Conservation (phyloP, 2,888 invertebrate genomes). For the Apotomis betuletana region DNA sequence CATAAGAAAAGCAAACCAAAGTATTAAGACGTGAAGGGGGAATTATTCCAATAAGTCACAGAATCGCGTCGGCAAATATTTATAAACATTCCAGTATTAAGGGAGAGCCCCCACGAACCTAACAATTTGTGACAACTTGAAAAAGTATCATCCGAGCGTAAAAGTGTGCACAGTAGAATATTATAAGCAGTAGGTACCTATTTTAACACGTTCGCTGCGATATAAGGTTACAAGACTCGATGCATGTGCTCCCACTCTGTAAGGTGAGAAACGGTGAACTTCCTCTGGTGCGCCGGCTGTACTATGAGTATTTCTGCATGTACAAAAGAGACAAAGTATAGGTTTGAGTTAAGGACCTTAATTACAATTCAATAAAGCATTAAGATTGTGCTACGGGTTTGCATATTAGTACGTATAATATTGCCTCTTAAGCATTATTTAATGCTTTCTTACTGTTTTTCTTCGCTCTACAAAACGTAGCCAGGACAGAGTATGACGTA, state of each 20-base stretch:
- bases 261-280: no score
- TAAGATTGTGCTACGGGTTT: no score
- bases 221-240: no score
- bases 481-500: constrained; percentile 38
- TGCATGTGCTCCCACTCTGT: no score
- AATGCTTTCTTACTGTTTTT: constrained; percentile 17
- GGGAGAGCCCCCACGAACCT: constrained; percentile 7
- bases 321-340: no score
- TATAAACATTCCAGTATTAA: constrained; percentile 23
- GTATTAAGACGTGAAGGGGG: constrained; percentile 2
- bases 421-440: no score
- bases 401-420: no score
- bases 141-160: constrained; percentile 33
- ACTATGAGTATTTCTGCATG: no score
- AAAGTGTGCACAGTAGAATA: constrained; percentile 12
- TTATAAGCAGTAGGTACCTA: constrained; percentile 1
- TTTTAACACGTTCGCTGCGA: no score
- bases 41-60: neutral
- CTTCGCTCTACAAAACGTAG: neutral
- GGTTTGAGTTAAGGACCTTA: no score
- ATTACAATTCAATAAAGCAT: no score
- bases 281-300: no score
- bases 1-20: neutral
- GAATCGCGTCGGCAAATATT: constrained; percentile 16
- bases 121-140: constrained; percentile 39